Conservation (phyloP, 2,888 invertebrate genomes). For the Dione vanillae region DNA sequence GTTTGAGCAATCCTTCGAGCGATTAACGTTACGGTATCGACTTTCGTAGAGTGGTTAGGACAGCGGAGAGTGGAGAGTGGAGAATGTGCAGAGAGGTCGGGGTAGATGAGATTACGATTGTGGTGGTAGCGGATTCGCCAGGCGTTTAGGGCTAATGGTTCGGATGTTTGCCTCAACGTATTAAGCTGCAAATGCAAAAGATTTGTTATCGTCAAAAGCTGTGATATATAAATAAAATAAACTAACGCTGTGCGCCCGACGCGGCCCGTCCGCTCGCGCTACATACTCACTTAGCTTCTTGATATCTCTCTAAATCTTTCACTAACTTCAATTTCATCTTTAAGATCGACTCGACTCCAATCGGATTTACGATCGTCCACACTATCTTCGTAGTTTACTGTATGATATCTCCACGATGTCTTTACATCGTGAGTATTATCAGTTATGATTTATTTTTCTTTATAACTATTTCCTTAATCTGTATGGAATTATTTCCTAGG, state of each 20-base stretch:
- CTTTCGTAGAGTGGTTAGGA: slow-evolving; percentile 2
- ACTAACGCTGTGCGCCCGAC: slow-evolving; percentile 69
- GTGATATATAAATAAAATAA: slow-evolving; percentile 81
- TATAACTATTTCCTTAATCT: slow-evolving; percentile 32
- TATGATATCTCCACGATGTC: slow-evolving; percentile 59
- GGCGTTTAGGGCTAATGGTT: slow-evolving; percentile 68
- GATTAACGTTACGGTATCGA: slow-evolving; percentile 56
- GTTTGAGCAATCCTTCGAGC: slow-evolving; percentile 80
- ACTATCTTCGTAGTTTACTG: slow-evolving; percentile 53
- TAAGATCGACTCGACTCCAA: slow-evolving; percentile 50
- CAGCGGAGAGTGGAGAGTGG: neutral
- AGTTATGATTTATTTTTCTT: slow-evolving; percentile 36
- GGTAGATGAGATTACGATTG: slow-evolving; percentile 27
- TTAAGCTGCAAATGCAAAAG: slow-evolving; percentile 83
- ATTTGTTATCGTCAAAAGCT: slow-evolving; percentile 85
- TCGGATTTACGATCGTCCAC: slow-evolving; percentile 55
- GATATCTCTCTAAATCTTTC: slow-evolving; percentile 55
- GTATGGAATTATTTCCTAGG: slow-evolving; percentile 40
- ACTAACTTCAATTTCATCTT: slow-evolving; percentile 50
- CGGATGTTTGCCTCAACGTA: slow-evolving; percentile 79
- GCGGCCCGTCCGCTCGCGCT: slow-evolving; percentile 67
- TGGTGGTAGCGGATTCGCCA: slow-evolving; percentile 49
- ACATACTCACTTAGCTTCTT: slow-evolving; percentile 65
- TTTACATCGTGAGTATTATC: slow-evolving; percentile 79
- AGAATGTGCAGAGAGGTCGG: neutral